Evolutionary conservation across 2,113 vertebrate genomes (phyloP).

Genomic region (Perccottus glenii): DNA sequence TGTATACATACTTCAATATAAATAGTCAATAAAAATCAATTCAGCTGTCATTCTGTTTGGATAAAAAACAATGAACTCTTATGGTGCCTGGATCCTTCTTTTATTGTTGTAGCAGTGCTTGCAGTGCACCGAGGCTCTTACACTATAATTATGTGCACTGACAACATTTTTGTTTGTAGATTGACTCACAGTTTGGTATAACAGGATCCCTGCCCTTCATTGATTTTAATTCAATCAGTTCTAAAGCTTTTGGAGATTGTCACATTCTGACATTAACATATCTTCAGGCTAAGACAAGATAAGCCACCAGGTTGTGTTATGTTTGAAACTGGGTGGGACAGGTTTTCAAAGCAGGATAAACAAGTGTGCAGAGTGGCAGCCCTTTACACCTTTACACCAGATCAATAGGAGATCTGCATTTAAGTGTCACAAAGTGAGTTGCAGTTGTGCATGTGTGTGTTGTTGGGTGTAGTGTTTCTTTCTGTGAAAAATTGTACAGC

Average conservation of each 20-base stretch:
- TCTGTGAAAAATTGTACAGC: too few relatives aligned
- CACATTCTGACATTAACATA: neutral
- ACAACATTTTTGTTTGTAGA: neutral
- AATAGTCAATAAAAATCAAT: neutral
- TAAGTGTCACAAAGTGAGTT: slow-evolving; percentile 4
- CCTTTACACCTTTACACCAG: slow-evolving; percentile 23
- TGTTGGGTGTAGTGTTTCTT: slow-evolving; percentile 15
- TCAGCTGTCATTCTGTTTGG: neutral
- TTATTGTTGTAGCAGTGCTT: neutral
- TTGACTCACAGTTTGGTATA: neutral
- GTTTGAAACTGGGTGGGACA: slow-evolving; percentile 5
- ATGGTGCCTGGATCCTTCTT: neutral
- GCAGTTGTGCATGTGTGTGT: slow-evolving; percentile 1
- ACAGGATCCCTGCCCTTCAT: neutral
- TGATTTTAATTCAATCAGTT: slow-evolving; percentile 17
- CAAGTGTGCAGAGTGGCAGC: slow-evolving; percentile 12
- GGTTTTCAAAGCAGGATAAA: slow-evolving; percentile 3
- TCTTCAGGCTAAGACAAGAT: slow-evolving; percentile 17
- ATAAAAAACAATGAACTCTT: neutral
- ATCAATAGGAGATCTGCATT: neutral
- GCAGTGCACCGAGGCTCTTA: neutral
- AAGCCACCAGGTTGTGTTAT: neutral
- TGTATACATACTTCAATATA: too few relatives aligned
- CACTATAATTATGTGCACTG: neutral
- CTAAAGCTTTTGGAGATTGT: slow-evolving; percentile 14